Conservation (phyloP, 1,140 invertebrate species). For the Acromyrmex heyeri region DNA sequence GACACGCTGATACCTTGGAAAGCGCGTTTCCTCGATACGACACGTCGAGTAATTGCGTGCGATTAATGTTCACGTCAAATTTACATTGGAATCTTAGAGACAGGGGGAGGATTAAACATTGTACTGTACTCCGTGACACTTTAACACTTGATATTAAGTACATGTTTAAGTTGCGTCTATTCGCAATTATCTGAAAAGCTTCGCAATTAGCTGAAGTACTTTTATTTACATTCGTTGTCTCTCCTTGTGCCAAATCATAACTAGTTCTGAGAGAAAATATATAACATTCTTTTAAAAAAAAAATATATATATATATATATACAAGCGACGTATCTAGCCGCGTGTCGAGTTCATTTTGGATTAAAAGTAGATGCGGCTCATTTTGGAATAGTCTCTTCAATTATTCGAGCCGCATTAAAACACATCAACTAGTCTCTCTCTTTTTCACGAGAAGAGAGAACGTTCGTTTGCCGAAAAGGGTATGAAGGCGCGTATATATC, state of each 20-base stretch:
- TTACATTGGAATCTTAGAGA: slow-evolving; percentile 31
- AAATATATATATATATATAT: neutral
- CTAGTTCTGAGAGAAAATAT: neutral
- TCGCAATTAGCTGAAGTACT: neutral
- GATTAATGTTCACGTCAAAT: slow-evolving; percentile 54
- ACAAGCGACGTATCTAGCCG: neutral
- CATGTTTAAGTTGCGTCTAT: neutral
- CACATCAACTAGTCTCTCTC: slow-evolving; percentile 29
- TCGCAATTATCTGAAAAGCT: neutral
- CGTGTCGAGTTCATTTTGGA: neutral
- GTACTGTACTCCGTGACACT: neutral
- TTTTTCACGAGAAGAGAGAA: slow-evolving; percentile 38
- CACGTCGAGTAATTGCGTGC: slow-evolving; percentile 48
- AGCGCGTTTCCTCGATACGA: slow-evolving; percentile 39
- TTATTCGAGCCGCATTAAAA: slow-evolving; percentile 39
- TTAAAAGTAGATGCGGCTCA: slow-evolving; percentile 9
- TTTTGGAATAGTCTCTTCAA: slow-evolving; percentile 47
- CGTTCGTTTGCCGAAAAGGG: slow-evolving; percentile 45
- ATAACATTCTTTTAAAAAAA: slow-evolving; percentile 10
- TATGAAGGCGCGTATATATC: slow-evolving; percentile 62
- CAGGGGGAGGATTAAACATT: slow-evolving; percentile 28
- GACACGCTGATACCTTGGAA: slow-evolving; percentile 34
- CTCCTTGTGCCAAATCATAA: neutral
- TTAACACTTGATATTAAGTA: neutral
- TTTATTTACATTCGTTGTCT: neutral